Conservation (phyloP, 2,888 invertebrate genomes). For the Helicoverpa assulta region DNA sequence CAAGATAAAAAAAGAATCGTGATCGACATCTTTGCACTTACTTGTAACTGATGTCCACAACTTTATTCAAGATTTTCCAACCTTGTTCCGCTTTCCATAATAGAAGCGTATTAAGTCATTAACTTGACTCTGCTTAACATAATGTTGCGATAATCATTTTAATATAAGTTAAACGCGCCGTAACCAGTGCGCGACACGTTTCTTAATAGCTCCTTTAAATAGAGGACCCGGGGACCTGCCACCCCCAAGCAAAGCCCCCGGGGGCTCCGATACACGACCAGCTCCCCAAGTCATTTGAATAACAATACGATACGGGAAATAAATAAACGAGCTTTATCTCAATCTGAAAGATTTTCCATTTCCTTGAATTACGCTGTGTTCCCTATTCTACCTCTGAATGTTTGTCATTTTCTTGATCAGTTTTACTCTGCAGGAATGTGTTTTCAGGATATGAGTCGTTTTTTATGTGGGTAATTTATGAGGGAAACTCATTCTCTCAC, state of each 20-base stretch:
- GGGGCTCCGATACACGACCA: slow-evolving; percentile 20
- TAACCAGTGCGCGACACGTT: slow-evolving; percentile 26
- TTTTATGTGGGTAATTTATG: neutral
- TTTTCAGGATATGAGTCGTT: neutral
- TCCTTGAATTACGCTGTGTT: slow-evolving; percentile 6
- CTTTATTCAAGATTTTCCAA: neutral
- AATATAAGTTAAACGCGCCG: slow-evolving; percentile 22
- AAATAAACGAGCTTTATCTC: slow-evolving; percentile 38
- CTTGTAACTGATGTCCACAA: neutral
- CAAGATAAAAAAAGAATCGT: too few relatives aligned
- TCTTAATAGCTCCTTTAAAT: slow-evolving; percentile 34
- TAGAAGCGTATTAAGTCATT: neutral
- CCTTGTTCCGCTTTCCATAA: neutral
- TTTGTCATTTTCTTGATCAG: neutral
- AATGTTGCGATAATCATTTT: slow-evolving; percentile 15
- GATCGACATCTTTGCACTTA: too few relatives aligned
- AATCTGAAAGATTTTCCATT: slow-evolving; percentile 30
- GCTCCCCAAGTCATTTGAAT: slow-evolving; percentile 39
- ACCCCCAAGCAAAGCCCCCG: slow-evolving; percentile 6
- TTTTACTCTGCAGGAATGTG: neutral
- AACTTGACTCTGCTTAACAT: neutral
- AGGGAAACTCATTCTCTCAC: neutral
- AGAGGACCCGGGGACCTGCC: neutral
- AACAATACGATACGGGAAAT: slow-evolving; percentile 47
- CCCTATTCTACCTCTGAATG: neutral